Evolutionary conservation across 2,113 vertebrate genomes (phyloP), one percentile per base, ranked within the genome.

Genomic region (Nerophis ophidion): DNA sequence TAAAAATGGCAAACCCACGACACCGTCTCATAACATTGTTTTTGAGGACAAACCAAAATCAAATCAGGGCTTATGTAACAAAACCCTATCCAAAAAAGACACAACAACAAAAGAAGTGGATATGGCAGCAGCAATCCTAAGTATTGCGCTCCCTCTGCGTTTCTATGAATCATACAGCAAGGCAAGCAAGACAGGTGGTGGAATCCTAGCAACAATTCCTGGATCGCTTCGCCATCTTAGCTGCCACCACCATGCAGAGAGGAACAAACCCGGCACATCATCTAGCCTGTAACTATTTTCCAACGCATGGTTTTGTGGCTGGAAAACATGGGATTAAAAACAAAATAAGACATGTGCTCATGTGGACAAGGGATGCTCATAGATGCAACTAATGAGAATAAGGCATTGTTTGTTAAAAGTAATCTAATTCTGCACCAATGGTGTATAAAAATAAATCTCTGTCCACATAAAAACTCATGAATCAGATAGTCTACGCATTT

Each of bases 161-260:
- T 68, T 59, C 61, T 60, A 78, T 81, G 72, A 83, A 82, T 84
- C 79, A 78, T 57, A 76, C 62, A 69, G 70, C 48, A 44, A 44
- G 12, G 40, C 54, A 65, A 57, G 36, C 68, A 60, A 58, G 76
- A 78, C 72, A 81, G 72, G 66, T 65, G 72, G 69, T 75, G 73
- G 68, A 78, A 81, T 80, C 81, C 71, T 77, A 83, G 70, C 81
- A 83, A 80, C 74, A 70, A 82, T 76, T 70, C 77, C 81, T 65
- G 57, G 66, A 82, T 70, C 64, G 14, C 74, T 74, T 81, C 61
- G 66, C 76, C 75, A 79, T 83, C 67, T 83, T 84, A 79, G 65
- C 79, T 80, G 72, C 71, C 62, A 59, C 63, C 66, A 76, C 72
- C 67, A 65, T n/a, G 63, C 62, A 68, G 61, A 35, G 54, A 63